A percentile compares a stretch with the other conserved stretches of the same genome.
Conservation (phyloP, 1,140 invertebrate genomes). For the Drosophila subpulchrella region DNA sequence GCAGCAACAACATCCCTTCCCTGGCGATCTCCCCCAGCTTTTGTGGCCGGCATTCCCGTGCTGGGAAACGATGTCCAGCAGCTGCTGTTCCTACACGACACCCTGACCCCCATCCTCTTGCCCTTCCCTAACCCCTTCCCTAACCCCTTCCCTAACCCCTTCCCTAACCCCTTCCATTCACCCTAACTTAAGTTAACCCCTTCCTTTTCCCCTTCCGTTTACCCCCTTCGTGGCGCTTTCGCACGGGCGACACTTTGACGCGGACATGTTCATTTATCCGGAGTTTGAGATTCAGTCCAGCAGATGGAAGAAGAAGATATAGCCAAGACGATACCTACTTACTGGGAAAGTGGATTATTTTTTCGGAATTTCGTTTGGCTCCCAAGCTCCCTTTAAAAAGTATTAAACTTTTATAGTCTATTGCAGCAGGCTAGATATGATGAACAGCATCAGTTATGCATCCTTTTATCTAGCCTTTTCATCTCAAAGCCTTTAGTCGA, state of each 20-base stretch:
- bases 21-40: slow-evolving; percentile 3
- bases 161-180: no score
- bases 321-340: neutral
- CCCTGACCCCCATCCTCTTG: slow-evolving; percentile 21
- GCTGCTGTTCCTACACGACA: slow-evolving; percentile 62
- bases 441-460: no score
- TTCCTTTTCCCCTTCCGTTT: neutral
- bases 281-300: neutral
- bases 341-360: neutral
- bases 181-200: slow-evolving; percentile 1
- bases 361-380: neutral
- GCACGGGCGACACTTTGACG: slow-evolving; percentile 69
- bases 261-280: slow-evolving; percentile 72
- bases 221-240: slow-evolving; percentile 48
- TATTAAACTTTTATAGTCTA: no score
- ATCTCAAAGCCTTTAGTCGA: no score
- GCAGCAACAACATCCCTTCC: slow-evolving; percentile 50
- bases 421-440: no score
- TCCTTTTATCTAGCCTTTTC: no score
- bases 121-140: neutral
- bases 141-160: neutral
- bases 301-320: slow-evolving; percentile 17
- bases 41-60: slow-evolving; percentile 18
- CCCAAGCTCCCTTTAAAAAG: no score
- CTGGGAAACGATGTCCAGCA: slow-evolving; percentile 47